phyloP scores from a whole-genome alignment of 1,140 invertebrate species.

The Halotydeus destructor region DNA sequence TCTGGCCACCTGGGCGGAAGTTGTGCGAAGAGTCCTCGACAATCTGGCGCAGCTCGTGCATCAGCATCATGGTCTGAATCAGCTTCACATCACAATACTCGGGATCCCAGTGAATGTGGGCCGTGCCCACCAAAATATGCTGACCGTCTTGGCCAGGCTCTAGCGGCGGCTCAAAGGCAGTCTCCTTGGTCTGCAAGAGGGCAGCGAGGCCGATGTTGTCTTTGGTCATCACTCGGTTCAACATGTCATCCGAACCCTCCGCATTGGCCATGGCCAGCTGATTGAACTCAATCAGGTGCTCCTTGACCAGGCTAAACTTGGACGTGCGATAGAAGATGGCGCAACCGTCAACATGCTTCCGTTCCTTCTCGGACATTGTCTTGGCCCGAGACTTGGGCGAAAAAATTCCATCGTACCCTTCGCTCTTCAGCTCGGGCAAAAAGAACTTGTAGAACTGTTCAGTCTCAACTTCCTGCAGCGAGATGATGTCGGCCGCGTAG shows the following conservation, averaged over 20 bases:
- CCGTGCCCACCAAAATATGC: constrained; percentile 81
- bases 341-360: constrained; percentile 96
- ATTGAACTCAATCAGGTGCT: constrained; percentile 91
- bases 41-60: constrained; percentile 57
- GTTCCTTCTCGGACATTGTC: constrained; percentile 88
- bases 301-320: constrained; percentile 87
- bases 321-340: constrained; percentile 87
- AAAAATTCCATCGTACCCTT: constrained; percentile 92
- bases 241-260: constrained; percentile 92
- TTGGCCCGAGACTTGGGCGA: constrained; percentile 94
- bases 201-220: constrained; percentile 96
- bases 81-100: constrained; percentile 99
- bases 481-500: constrained; percentile 94
- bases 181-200: constrained; percentile 75
- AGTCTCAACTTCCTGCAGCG: constrained; percentile 93
- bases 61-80: constrained; percentile 98
- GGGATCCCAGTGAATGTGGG: constrained; percentile 99
- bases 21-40: constrained; percentile 44
- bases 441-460: constrained; percentile 97
- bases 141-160: constrained; percentile 45
- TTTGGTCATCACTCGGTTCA: constrained; percentile 97
- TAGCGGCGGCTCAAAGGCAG: constrained; percentile 33
- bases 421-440: constrained; percentile 70
- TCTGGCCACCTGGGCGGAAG: constrained; percentile 33
- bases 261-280: constrained; percentile 95